A percentile compares a stretch with the other conserved stretches of the same genome.
These are phyloP conservation scores for Scaptomyza reducta DNA, from an alignment of 2,888 invertebrate species.

Conservation along the genomic window DNA sequence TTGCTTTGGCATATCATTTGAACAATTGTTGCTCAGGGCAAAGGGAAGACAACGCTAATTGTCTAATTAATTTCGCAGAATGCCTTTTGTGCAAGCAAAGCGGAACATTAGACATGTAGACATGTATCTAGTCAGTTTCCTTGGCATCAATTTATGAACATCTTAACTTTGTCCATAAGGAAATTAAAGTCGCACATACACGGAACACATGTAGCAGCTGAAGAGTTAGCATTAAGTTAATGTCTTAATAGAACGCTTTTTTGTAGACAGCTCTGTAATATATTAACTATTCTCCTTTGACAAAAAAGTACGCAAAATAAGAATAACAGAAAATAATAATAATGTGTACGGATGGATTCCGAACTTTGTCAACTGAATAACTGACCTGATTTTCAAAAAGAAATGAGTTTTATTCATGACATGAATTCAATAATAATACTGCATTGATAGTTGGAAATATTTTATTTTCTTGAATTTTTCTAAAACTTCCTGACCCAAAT, in stretches of 20 bases:
- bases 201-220: too few species aligned
- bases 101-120: not conserved
- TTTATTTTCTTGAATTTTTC: too few species aligned
- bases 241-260: not conserved
- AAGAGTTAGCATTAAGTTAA: not conserved
- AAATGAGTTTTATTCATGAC: too few species aligned
- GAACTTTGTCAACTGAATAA: too few species aligned
- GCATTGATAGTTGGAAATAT: too few species aligned
- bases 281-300: not conserved
- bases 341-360: too few species aligned
- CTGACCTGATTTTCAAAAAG: too few species aligned
- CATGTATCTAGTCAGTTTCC: constrained; percentile 15
- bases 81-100: constrained; percentile 10
- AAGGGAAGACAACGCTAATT: constrained; percentile 32
- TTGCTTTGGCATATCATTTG: not conserved
- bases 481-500: too few species aligned
- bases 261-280: not conserved
- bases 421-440: too few species aligned
- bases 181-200: not conserved
- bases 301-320: not conserved
- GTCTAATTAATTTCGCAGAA: constrained; percentile 57
- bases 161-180: not conserved
- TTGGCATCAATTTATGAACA: constrained; percentile 51
- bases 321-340: too few species aligned
- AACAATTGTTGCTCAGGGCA: constrained; percentile 20